Conservation (phyloP, 2,113 vertebrate species). For the Phalacrocorax pelagicus region DNA sequence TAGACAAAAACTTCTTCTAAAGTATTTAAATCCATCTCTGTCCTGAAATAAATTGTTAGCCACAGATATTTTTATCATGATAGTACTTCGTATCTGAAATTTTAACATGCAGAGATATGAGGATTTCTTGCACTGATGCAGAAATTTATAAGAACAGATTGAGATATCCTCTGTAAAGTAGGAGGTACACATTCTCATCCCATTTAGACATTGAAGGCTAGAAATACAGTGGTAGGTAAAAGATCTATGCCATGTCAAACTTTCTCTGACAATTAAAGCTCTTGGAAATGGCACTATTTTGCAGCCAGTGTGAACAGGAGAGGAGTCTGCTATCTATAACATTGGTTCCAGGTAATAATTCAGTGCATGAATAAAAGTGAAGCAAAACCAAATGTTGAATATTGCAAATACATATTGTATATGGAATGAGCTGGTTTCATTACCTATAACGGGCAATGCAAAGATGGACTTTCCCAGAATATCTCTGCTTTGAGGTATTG, state of each 20-base stretch:
- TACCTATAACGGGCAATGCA: conserved; percentile 97
- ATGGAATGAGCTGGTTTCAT: background rate
- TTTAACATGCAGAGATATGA: background rate
- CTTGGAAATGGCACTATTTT: background rate
- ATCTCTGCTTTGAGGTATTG: conserved; percentile 87
- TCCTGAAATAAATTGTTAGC: background rate
- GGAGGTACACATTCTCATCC: background rate
- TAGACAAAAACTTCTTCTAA: background rate
- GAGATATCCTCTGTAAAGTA: background rate
- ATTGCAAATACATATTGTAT: accelerated
- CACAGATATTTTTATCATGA: background rate
- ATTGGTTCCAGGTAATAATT: accelerated
- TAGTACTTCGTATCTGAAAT: background rate
- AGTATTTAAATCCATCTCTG: background rate
- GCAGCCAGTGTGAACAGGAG: background rate
- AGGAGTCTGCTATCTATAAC: background rate
- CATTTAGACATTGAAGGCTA: background rate
- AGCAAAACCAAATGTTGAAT: background rate
- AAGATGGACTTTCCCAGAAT: conserved; percentile 92
- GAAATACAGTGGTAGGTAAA: background rate
- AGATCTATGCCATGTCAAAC: background rate
- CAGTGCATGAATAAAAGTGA: background rate
- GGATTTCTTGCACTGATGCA: background rate
- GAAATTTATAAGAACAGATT: background rate
- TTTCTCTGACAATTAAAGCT: background rate